Conservation (phyloP, 2,113 vertebrate genomes). For the Engystomops pustulosus region DNA sequence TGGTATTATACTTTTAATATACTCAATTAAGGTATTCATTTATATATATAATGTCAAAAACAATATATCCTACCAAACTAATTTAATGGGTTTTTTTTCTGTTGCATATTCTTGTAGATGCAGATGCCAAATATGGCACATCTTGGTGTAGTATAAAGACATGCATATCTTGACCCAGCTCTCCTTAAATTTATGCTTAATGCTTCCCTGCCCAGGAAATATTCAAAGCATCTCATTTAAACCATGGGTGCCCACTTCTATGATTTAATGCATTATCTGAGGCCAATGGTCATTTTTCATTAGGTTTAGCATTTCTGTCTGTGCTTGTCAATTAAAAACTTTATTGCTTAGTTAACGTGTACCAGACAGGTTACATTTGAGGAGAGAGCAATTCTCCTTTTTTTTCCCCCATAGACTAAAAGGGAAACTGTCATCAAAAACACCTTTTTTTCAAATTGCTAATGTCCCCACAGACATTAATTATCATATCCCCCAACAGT, state of each 20-base stretch:
- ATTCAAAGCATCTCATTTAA: slow-evolving; percentile 64
- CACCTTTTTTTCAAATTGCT: no score
- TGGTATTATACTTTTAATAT: no score
- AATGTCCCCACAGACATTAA: no score
- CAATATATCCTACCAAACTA: no score
- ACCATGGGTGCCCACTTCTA: slow-evolving; percentile 65
- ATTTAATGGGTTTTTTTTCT: no score
- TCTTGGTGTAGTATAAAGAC: slow-evolving; percentile 62
- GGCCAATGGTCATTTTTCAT: slow-evolving; percentile 62
- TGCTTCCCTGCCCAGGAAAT: slow-evolving; percentile 63
- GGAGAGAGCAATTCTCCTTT: not conserved
- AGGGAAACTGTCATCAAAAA: not conserved
- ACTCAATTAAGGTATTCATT: no score
- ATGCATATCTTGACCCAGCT: slow-evolving; percentile 61
- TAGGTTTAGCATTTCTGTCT: slow-evolving; percentile 61
- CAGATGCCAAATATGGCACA: slow-evolving; percentile 65
- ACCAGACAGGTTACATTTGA: slow-evolving; percentile 63
- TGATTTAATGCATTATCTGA: slow-evolving; percentile 65
- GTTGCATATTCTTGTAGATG: slow-evolving; percentile 63
- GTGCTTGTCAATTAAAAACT: slow-evolving; percentile 63
- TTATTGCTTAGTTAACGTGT: slow-evolving; percentile 70
- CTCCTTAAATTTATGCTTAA: slow-evolving; percentile 62
- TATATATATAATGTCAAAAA: no score
- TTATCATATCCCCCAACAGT: no score
- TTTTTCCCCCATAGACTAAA: not conserved